Evolutionary conservation across 2,888 invertebrate genomes (phyloP).

Genomic region (Sinotaia quadrata): DNA sequence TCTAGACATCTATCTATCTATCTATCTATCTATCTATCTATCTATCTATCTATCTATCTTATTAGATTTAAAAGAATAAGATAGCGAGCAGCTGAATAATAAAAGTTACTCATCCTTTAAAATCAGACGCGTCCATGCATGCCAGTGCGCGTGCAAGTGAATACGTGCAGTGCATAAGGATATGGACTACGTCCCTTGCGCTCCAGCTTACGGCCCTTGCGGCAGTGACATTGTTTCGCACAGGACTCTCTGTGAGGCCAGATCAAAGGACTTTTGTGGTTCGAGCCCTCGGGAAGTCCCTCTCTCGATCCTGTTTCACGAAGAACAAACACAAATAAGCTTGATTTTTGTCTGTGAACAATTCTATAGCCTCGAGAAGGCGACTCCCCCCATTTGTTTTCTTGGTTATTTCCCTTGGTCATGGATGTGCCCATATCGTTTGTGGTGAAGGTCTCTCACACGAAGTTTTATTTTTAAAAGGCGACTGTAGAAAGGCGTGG

Average conservation of each 20-base stretch:
- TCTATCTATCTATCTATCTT: no score
- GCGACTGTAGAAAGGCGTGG: no score
- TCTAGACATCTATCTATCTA: no score
- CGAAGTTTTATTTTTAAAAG: no score
- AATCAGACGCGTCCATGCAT: background rate
- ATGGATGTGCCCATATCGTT: no score
- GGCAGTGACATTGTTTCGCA: background rate
- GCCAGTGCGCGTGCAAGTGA: background rate
- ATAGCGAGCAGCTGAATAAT: background rate
- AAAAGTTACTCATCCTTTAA: background rate
- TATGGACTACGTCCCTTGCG: background rate
- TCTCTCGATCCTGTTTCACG: background rate
- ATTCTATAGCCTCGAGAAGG: background rate
- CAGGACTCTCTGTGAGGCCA: background rate
- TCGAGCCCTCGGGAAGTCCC: background rate
- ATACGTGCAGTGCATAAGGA: background rate
- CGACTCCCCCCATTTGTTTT: background rate
- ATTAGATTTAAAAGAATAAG: no score
- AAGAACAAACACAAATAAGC: background rate
- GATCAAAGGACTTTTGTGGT: background rate
- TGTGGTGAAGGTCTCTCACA: no score
- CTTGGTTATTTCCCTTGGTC: no score
- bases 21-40: no score
- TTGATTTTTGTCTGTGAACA: background rate
- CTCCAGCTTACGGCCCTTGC: background rate